A percentile compares a stretch with the other conserved stretches of the same genome.
These are phyloP conservation scores for Phalangium opilio DNA, from an alignment of 2,888 invertebrate species.

Conservation along the genomic window DNA sequence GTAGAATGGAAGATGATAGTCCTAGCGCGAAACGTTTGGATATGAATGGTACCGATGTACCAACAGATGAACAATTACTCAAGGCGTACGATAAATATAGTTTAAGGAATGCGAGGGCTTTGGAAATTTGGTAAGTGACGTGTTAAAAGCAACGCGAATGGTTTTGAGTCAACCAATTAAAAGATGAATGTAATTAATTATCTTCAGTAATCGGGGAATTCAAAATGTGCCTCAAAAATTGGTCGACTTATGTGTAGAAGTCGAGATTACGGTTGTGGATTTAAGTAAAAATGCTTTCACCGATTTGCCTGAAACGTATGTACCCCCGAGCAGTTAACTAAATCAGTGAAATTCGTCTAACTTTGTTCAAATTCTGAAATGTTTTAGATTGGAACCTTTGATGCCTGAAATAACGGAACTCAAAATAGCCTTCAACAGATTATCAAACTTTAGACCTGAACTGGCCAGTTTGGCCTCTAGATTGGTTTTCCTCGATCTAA, in stretches of 20 bases:
- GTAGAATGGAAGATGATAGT: conserved; percentile 28
- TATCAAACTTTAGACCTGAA: conserved; percentile 43
- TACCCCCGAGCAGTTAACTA: too few relatives aligned
- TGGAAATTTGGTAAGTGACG: conserved; percentile 27
- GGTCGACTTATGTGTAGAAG: conserved; percentile 51
- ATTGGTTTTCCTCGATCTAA: conserved; percentile 54
- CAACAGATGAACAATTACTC: background rate
- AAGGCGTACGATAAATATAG: conserved; percentile 25
- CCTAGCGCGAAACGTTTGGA: conserved; percentile 16
- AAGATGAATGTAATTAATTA: too few relatives aligned
- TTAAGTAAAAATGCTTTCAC: conserved; percentile 62
- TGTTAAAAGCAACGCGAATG: background rate
- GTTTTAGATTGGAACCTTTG: conserved; percentile 29
- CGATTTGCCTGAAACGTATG: conserved; percentile 39
- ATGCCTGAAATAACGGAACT: conserved; percentile 30
- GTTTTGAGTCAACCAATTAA: too few relatives aligned
- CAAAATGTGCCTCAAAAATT: conserved; percentile 44
- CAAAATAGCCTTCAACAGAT: conserved; percentile 51
- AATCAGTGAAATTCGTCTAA: too few relatives aligned
- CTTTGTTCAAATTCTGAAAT: too few relatives aligned
- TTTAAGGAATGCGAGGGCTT: conserved; percentile 25
- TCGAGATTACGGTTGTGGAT: conserved; percentile 57
- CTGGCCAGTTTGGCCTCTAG: conserved; percentile 44
- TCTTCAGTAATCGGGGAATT: background rate
- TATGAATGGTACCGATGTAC: conserved; percentile 6